Base-by-base conservation (phyloP, 2,113 vertebrate species). In the Aleadryas rufinucha region DNA sequence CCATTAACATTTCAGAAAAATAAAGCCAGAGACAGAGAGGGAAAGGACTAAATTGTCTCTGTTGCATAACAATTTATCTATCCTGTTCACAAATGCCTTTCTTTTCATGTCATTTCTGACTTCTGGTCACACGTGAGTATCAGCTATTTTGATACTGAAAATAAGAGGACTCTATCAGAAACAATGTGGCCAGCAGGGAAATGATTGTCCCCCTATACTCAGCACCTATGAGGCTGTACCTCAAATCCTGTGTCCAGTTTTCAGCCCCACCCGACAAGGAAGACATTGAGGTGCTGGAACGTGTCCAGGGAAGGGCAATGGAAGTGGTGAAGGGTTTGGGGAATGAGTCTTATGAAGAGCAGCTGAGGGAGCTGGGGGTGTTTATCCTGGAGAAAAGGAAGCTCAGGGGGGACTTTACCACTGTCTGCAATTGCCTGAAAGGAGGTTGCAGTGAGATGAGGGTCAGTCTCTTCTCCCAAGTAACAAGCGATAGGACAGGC, bases 171-270 rank as follows among this genome's bases (percentile, higher is more conserved):
- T 66, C 9, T 10, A 10, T 42, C 23, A 60, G 39, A 61, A 87
- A 26, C 3, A 21, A 4, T 4, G 31, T 20, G 18, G 24, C 28
- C 42, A 84, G 41, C 53, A 64, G 28, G 7, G 24, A 49, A 13
- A 11, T 6, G 0, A 53, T 13, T 2, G 2, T 28, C 0, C 8
- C 12, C 22, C 35, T 41, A 6, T 10, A 41, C 16, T 49, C 5
- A 1, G 22, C 12, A 57, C 39, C 49, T 42, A 2, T 11, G 26
- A 53, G 24, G 31, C 4, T 7, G 3, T 6, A 18, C 8, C 24
- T 63, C 4, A 3, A 71, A 30, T 30, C 19, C 19, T 13, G 27
- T 30, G 21, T 20, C 23, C 28, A 53, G 52, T 63, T 90, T 87
- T 22, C 44, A 31, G 35, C 6, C 17, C 1, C 24, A 63, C 11